phyloP scores from a whole-genome alignment of 2,797 vertebrate species.

The Manis crassicaudata region DNA sequence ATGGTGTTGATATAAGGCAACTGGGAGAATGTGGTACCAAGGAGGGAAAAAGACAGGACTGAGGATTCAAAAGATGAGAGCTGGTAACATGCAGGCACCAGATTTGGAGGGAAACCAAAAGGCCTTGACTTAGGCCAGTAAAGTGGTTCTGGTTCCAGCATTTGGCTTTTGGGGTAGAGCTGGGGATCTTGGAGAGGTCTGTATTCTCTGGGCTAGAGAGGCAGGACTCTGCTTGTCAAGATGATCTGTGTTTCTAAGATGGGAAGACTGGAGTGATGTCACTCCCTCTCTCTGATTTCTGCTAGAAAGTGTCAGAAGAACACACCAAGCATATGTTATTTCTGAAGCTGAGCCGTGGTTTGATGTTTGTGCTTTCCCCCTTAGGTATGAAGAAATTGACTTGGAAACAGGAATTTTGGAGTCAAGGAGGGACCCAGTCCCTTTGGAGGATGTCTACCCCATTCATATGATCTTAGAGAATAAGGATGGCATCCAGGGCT shows the following conservation, averaged over 20 bases:
- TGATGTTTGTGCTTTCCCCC: constrained; percentile 35
- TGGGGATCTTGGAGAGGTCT: not conserved
- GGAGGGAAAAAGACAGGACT: not conserved
- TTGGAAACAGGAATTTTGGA: constrained; percentile 90
- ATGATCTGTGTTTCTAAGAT: not conserved
- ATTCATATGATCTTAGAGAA: constrained; percentile 90
- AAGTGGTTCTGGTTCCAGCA: not conserved
- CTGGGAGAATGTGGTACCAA: not conserved
- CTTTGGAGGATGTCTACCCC: constrained; percentile 91
- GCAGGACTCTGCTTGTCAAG: not conserved
- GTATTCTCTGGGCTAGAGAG: not conserved
- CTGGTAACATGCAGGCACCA: not conserved
- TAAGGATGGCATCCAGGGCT: constrained; percentile 93
- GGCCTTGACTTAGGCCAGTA: not conserved
- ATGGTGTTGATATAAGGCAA: not conserved
- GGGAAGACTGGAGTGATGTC: not conserved
- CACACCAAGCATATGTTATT: not conserved
- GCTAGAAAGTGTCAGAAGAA: not conserved
- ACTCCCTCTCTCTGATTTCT: not conserved
- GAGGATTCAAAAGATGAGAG: not conserved
- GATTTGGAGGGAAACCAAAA: not conserved
- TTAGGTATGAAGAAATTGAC: constrained; percentile 89
- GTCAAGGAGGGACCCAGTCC: constrained; percentile 72
- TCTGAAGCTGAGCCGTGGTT: not conserved
- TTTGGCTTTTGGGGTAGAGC: not conserved